Conservation (phyloP, 2,888 invertebrate species). For the Gerris lacustris region DNA sequence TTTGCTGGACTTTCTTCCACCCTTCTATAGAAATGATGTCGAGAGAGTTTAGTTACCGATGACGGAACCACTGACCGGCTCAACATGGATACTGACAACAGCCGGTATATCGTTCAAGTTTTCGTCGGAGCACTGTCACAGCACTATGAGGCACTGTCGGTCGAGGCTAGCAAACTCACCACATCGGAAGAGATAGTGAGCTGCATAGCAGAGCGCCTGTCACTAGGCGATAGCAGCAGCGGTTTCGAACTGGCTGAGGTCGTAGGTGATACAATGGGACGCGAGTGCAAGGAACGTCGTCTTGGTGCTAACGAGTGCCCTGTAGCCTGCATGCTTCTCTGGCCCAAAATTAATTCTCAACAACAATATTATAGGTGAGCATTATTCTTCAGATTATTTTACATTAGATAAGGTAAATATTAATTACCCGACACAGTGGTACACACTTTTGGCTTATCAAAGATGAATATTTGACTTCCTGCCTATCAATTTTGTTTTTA, state of each 20-base stretch:
- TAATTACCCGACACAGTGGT: not conserved
- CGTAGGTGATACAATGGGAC: slow-evolving; percentile 71
- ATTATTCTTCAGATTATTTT: slow-evolving; percentile 34
- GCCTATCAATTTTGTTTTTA: no score
- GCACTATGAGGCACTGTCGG: slow-evolving; percentile 77
- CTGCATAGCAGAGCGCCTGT: slow-evolving; percentile 67
- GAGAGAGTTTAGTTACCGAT: not conserved
- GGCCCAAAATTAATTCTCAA: slow-evolving; percentile 52
- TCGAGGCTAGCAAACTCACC: slow-evolving; percentile 83
- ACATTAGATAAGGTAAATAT: slow-evolving; percentile 19
- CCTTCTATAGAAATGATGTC: not conserved
- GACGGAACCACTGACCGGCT: not conserved
- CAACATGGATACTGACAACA: slow-evolving; percentile 26
- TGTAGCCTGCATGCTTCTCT: slow-evolving; percentile 68
- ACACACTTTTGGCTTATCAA: slow-evolving; percentile 12
- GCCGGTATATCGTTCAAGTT: slow-evolving; percentile 50
- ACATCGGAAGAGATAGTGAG: slow-evolving; percentile 83
- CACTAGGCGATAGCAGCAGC: slow-evolving; percentile 41
- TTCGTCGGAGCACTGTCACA: slow-evolving; percentile 78
- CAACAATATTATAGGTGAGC: slow-evolving; percentile 41
- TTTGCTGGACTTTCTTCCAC: no score
- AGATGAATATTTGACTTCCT: not conserved
- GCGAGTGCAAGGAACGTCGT: slow-evolving; percentile 83
- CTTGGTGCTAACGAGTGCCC: slow-evolving; percentile 70
- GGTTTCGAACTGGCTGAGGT: slow-evolving; percentile 79